Conservation (phyloP, 2,888 invertebrate species). For the Boloria selene region DNA sequence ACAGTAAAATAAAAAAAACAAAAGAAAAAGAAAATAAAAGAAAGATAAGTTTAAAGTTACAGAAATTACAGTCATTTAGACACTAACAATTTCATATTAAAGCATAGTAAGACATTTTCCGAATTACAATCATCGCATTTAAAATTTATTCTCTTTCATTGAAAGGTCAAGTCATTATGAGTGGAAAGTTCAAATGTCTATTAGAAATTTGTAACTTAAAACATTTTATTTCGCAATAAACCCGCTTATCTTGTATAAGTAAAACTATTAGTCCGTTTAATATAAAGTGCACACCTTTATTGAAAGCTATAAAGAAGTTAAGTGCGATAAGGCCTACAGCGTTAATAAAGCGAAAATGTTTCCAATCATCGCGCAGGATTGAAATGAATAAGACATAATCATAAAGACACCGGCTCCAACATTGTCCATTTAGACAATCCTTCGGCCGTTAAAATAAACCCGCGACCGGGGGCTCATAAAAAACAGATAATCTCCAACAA, state of each 20-base stretch:
- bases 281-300: slow-evolving; percentile 23
- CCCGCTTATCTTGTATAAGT: slow-evolving; percentile 7
- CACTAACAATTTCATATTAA: not conserved
- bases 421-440: slow-evolving; percentile 76
- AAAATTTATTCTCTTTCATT: slow-evolving; percentile 1
- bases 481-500: slow-evolving; percentile 80
- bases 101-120: not conserved
- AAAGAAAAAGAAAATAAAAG: no score
- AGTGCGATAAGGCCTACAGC: slow-evolving; percentile 29
- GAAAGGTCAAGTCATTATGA: not conserved
- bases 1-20: no score
- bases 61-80: no score
- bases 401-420: slow-evolving; percentile 61
- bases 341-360: slow-evolving; percentile 50
- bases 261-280: slow-evolving; percentile 27
- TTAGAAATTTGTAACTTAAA: not conserved
- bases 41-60: no score
- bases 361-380: slow-evolving; percentile 65
- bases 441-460: slow-evolving; percentile 74
- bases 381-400: slow-evolving; percentile 73
- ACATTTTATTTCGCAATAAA: not conserved
- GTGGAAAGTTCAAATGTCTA: not conserved
- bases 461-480: slow-evolving; percentile 79
- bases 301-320: slow-evolving; percentile 31
- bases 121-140: not conserved